Base-by-base conservation (phyloP, 2,888 invertebrate genomes). In the Oscheius onirici region DNA sequence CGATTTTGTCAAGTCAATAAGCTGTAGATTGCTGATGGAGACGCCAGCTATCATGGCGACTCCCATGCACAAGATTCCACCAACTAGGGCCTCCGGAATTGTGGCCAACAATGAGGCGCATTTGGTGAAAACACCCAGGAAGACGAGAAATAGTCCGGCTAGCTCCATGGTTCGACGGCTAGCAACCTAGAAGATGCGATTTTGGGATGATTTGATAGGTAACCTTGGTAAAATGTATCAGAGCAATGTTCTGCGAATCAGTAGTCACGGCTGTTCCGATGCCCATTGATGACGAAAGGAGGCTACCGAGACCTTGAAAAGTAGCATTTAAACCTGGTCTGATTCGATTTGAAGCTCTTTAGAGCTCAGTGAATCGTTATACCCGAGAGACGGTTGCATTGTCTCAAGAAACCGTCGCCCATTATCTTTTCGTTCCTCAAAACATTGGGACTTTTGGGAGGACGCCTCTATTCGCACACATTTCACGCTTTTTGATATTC, bases 31-130 rank as follows among this genome's bases (percentile, higher is more conserved):
- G 28, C 80, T 75, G 55, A 84, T 52, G 1, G 80, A 79, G 8
- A 84, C 82, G 6, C 84, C 84, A 17, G 75, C 76, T 49, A 84
- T 83, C 84, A 84, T 84, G 65, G 80, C 79, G 20, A 84, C 78
- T 41, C 83, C 83, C 82, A 84, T 82, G 2, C 73, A 74, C 11
- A 84, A 74, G n/a, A 83, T 75, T 57, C 84, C 84, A 1, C 85
- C 85, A 10, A 85, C 74, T n/a, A 85, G 57, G 0, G 85, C 79
- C 40, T 83, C 81, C 0, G 85, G 85, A 58, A 85, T 82, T 11
- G 82, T 75, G 10, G 85, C 81, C 17, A 84, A 54, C 55, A 86
- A 65, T 1, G 85, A 83, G 10, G 83, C 85, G 22, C 78, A 77
- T 60, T 81, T 77, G 24, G 78, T 73, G 66, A 77, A 77, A 1